Base-by-base conservation (phyloP, 2,113 vertebrate genomes). In the Pachyramphus minor region DNA sequence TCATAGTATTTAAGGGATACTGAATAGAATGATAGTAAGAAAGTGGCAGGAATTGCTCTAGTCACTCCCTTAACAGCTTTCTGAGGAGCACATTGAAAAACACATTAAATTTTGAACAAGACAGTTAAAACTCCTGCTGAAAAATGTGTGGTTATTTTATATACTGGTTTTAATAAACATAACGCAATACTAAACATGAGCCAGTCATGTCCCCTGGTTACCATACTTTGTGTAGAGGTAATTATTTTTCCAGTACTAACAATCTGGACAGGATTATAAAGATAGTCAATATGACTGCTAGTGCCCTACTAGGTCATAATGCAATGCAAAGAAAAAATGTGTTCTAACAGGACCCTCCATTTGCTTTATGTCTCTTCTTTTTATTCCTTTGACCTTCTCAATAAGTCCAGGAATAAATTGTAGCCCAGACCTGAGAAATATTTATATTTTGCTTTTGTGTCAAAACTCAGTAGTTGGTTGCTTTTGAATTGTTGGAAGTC, bases 31-130 rank as follows among this genome's bases (percentile, higher is more conserved):
- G 63, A 84, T 52, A 88, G 41, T 39, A 84, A 83, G 50, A 80
- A 93, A 74, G 52, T 90, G 63, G 22, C 79, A 91, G 59, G 37
- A 90, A 93, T 80, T 95, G 42, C 71, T 87, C 59, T 93, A 74
- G 76, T 78, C 88, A 92, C 21, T 86, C 42, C 50, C 37, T 86
- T 74, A 88, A 67, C 49, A 56, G 28, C n/a, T 84, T 79, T 80
- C 75, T 84, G 33, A 86, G 27, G 18, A 89, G 12, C 59, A 90
- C 47, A 64, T 33, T 73, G 75, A 83, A 91, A 96, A 91, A 44
- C 19, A 77, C 27, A 39, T 62, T 63, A 72, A 62, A 79, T 93
- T 89, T 91, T 85, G 44, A 80, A 73, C 31, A 67, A 50, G n/a
- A 59, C 6, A 7, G 21, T 74, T 92, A 83, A 89, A 93, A 93